phyloP scores from a whole-genome alignment of 2,888 invertebrate species.

The Xestia c-nigrum region DNA sequence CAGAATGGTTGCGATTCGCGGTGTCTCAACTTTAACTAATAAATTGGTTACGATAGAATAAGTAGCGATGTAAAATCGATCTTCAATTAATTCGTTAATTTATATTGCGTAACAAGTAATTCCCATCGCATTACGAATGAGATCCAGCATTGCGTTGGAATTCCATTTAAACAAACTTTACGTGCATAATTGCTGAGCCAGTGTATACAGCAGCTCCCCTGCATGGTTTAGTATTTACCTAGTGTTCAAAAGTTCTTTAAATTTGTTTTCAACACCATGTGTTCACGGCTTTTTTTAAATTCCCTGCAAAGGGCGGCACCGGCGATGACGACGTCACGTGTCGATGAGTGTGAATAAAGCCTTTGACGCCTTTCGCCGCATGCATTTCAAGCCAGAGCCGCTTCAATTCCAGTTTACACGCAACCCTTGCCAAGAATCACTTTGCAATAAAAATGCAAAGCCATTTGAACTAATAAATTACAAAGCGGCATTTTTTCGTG shows the following conservation, averaged over 20 bases:
- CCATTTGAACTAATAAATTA: slow-evolving; percentile 51
- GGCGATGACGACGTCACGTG: slow-evolving; percentile 80
- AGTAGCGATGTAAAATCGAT: slow-evolving; percentile 75
- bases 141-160: background rate
- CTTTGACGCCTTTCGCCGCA: slow-evolving; percentile 87
- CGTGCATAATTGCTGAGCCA: slow-evolving; percentile 5
- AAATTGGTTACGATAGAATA: slow-evolving; percentile 86
- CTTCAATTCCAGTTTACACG: slow-evolving; percentile 85
- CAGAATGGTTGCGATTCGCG: slow-evolving; percentile 87
- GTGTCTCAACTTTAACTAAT: slow-evolving; percentile 87
- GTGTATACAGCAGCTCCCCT: background rate
- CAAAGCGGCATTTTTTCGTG: slow-evolving; percentile 42
- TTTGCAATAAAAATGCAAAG: slow-evolving; percentile 60
- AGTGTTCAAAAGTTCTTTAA: slow-evolving; percentile 49
- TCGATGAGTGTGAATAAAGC: slow-evolving; percentile 85
- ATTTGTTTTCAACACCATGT: slow-evolving; percentile 67
- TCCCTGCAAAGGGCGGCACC: slow-evolving; percentile 61
- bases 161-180: slow-evolving; percentile 1
- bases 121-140: background rate
- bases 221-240: slow-evolving; percentile 29
- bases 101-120: slow-evolving; percentile 29
- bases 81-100: slow-evolving; percentile 71
- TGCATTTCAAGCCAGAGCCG: slow-evolving; percentile 81
- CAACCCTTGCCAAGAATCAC: slow-evolving; percentile 58
- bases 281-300: slow-evolving; percentile 63